phyloP scores from a whole-genome alignment of 2,113 vertebrate genomes.

The Nettapus auritus region DNA sequence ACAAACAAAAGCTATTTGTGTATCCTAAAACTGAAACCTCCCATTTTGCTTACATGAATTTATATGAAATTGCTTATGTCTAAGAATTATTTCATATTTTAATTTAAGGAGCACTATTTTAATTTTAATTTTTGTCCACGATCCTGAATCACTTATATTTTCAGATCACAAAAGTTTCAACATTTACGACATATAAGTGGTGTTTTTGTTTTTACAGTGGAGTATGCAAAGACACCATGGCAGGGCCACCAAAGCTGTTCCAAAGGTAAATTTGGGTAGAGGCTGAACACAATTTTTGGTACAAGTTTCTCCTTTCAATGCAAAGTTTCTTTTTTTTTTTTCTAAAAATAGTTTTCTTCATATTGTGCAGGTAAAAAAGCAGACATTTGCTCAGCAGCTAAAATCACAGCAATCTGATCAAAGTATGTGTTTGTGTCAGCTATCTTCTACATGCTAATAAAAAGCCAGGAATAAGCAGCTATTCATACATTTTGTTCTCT shows the following conservation, averaged over 20 bases:
- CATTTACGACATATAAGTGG: neutral
- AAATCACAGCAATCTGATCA: neutral
- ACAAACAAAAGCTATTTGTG: neutral
- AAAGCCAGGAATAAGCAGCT: neutral
- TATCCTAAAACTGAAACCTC: neutral
- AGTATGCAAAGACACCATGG: neutral
- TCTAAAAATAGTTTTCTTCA: neutral
- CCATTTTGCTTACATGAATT: neutral
- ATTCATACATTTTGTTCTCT: neutral
- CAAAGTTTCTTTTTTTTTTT: neutral
- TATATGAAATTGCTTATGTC: neutral
- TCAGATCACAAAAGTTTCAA: neutral
- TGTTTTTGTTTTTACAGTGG: neutral
- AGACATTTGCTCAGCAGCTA: neutral
- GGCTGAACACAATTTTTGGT: neutral
- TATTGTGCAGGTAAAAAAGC: neutral
- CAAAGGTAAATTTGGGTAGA: neutral
- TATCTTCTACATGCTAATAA: neutral
- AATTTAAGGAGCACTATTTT: neutral
- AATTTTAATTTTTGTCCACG: neutral
- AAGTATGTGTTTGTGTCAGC: neutral
- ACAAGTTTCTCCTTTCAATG: neutral
- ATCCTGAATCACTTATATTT: neutral
- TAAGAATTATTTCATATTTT: neutral
- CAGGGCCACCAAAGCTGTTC: neutral